These are phyloP conservation scores for Eueides isabella DNA, from an alignment of 1,140 invertebrate species.

Conservation along the genomic window DNA sequence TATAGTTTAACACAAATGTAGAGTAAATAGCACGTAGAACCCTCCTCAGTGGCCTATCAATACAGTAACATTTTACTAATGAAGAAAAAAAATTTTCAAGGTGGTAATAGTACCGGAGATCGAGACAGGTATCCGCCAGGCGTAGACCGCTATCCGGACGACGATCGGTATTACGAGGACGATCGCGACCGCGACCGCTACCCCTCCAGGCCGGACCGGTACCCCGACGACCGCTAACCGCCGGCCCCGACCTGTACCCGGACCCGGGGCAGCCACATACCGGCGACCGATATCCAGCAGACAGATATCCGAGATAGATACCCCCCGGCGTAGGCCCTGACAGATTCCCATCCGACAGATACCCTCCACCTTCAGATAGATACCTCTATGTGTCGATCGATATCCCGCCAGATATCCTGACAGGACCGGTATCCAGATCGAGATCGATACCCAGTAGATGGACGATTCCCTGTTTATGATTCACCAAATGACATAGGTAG, in stretches of 20 bases:
- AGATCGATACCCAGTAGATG: constrained; percentile 64
- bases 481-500: constrained; percentile 66
- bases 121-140: constrained; percentile 77
- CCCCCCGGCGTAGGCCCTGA: constrained; percentile 55
- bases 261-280: constrained; percentile 70
- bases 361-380: constrained; percentile 46
- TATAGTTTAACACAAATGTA: constrained; percentile 1
- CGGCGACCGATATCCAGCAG: constrained; percentile 53
- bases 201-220: constrained; percentile 74
- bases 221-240: constrained; percentile 79
- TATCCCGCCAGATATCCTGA: constrained; percentile 60
- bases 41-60: constrained; percentile 23
- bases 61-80: constrained; percentile 28
- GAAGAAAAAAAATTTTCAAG: constrained; percentile 52
- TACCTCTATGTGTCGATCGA: constrained; percentile 50
- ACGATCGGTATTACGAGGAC: constrained; percentile 60
- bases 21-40: constrained; percentile 21
- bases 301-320: constrained; percentile 62
- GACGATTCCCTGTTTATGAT: constrained; percentile 68
- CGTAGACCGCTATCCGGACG: constrained; percentile 81
- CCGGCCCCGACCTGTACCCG: constrained; percentile 49
- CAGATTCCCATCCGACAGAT: constrained; percentile 48
- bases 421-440: constrained; percentile 59
- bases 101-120: constrained; percentile 70
- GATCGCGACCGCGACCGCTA: constrained; percentile 54